phyloP scores from a whole-genome alignment of 2,113 vertebrate species.

The Phylloscopus trochilus region DNA sequence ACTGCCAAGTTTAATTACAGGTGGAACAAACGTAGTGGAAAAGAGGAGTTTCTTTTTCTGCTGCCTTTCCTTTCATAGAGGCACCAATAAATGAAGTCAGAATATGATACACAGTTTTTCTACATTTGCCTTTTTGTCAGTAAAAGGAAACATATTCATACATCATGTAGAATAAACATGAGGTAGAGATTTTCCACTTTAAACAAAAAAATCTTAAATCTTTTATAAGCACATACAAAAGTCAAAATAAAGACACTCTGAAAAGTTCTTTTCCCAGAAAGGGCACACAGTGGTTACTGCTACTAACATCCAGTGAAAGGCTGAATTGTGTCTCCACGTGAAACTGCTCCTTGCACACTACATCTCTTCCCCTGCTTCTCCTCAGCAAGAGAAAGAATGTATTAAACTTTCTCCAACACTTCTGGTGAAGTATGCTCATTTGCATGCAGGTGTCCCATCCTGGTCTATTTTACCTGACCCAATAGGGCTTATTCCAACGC shows the following conservation, averaged over 20 bases:
- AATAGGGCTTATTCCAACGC: not conserved
- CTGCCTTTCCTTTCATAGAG: not conserved
- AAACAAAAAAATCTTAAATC: not conserved
- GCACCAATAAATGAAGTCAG: not conserved
- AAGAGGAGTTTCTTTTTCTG: not conserved
- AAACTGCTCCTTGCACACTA: not conserved
- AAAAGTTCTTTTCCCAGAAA: not conserved
- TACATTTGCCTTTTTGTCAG: not conserved
- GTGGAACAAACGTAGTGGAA: not conserved
- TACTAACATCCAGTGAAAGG: not conserved
- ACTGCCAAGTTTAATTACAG: not conserved
- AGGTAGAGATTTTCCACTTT: not conserved
- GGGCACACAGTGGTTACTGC: not conserved
- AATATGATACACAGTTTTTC: not conserved
- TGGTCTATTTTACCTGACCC: not conserved
- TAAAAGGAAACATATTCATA: not conserved
- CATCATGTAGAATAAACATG: not conserved
- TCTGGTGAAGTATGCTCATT: not conserved
- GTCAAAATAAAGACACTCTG: not conserved
- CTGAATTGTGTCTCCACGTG: not conserved
- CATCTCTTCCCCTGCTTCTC: not conserved
- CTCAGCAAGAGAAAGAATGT: not conserved
- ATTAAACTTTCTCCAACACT: not conserved
- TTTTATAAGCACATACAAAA: not conserved
- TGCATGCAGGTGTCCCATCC: not conserved